Percentiles rank a stretch among this genome's conserved stretches.
phyloP scores from a whole-genome alignment of 2,888 invertebrate species.

The Dione vanillae region DNA sequence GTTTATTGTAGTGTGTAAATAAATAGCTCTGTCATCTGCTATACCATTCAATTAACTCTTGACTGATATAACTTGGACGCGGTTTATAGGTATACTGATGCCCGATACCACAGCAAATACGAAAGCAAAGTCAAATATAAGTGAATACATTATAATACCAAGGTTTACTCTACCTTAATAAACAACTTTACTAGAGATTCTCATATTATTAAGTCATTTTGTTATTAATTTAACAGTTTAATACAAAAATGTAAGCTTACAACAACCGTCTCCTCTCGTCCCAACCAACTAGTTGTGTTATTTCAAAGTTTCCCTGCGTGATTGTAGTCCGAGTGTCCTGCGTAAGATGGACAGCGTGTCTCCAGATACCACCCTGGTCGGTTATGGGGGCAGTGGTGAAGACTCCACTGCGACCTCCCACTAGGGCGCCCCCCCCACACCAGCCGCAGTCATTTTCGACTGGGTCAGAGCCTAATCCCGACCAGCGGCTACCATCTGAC shows the following conservation, averaged over 20 bases:
- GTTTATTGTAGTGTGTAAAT: too few relatives aligned
- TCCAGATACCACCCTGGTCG: constrained; percentile 80
- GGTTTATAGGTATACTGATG: too few relatives aligned
- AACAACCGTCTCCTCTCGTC: constrained; percentile 88
- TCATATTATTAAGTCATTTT: background rate
- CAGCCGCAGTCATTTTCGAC: constrained; percentile 74
- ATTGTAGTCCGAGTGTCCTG: constrained; percentile 71
- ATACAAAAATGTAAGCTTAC: constrained; percentile 71
- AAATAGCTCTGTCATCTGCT: too few relatives aligned
- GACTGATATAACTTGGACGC: too few relatives aligned
- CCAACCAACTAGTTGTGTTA: constrained; percentile 90
- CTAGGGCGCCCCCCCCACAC: constrained; percentile 75
- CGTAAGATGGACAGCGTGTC: constrained; percentile 66
- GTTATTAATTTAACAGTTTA: background rate
- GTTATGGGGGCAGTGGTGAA: constrained; percentile 81
- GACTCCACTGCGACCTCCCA: constrained; percentile 60
- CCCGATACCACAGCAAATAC: too few relatives aligned
- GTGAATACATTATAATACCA: too few relatives aligned
- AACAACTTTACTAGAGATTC: too few relatives aligned
- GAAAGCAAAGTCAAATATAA: too few relatives aligned
- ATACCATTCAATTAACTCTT: too few relatives aligned
- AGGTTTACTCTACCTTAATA: too few relatives aligned
- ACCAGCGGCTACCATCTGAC: constrained; percentile 75
- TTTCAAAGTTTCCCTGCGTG: constrained; percentile 90
- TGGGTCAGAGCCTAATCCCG: constrained; percentile 76